A percentile compares a stretch with the other conserved stretches of the same genome.
phyloP scores from a whole-genome alignment of 1,140 invertebrate species.

The Centruroides vittatus region DNA sequence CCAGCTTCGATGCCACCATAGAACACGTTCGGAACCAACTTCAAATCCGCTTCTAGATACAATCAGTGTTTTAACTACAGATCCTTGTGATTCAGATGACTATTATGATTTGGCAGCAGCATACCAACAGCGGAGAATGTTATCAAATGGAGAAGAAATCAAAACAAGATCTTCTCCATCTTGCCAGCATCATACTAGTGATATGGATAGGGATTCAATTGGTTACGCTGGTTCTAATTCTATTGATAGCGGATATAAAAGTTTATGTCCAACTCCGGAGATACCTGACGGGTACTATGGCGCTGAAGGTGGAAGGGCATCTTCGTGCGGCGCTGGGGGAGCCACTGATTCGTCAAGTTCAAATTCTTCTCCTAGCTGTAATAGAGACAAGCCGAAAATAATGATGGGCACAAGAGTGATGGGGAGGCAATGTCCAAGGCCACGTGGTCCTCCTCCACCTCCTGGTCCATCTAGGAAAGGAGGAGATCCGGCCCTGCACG shows the following conservation, averaged over 20 bases:
- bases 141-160: background rate
- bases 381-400: conserved; percentile 24
- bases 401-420: conserved; percentile 30
- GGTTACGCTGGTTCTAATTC: conserved; percentile 31
- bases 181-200: conserved; percentile 4
- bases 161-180: background rate
- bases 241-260: conserved; percentile 32
- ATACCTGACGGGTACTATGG: conserved; percentile 21
- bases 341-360: background rate
- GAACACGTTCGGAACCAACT: conserved; percentile 1
- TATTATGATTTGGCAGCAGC: conserved; percentile 14
- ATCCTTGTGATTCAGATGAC: conserved; percentile 24
- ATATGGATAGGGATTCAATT: conserved; percentile 25
- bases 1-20: conserved; percentile 7
- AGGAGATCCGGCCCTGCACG: conserved; percentile 11
- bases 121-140: conserved; percentile 13
- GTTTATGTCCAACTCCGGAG: conserved; percentile 31
- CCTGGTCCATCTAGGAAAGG: conserved; percentile 1
- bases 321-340: background rate
- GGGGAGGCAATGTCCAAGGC: conserved; percentile 15
- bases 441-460: conserved; percentile 6
- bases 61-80: conserved; percentile 23
- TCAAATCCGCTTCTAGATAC: conserved; percentile 28
- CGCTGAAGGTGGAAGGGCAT: conserved; percentile 11
- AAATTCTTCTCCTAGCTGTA: background rate